Evolutionary conservation across 2,888 invertebrate species (phyloP).

Genomic region (Eupithecia vulgata): DNA sequence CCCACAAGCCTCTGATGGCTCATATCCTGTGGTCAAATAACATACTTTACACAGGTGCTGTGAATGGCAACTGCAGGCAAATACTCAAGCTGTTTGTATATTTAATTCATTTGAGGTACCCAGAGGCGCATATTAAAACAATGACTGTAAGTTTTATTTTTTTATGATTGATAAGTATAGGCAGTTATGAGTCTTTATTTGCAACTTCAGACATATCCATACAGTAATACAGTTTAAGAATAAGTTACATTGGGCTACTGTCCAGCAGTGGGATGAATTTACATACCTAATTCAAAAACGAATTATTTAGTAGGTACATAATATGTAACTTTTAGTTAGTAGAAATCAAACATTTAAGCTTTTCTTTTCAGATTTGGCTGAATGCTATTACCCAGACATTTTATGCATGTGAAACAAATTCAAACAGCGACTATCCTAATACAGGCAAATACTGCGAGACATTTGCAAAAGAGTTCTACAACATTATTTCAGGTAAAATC

Average conservation of each 20-base stretch:
- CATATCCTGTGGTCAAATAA: slow-evolving; percentile 69
- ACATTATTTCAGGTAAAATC: slow-evolving; percentile 63
- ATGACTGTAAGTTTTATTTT: slow-evolving; percentile 61
- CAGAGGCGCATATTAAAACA: slow-evolving; percentile 64
- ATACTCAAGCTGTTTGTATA: slow-evolving; percentile 68
- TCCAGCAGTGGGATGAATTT: too few relatives aligned
- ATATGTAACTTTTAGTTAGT: too few relatives aligned
- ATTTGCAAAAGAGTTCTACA: slow-evolving; percentile 69
- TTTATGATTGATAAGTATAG: not conserved
- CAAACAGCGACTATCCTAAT: slow-evolving; percentile 70
- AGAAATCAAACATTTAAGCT: not conserved
- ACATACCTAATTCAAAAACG: too few relatives aligned
- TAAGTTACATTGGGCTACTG: too few relatives aligned
- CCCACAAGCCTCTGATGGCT: slow-evolving; percentile 71
- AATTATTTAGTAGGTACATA: too few relatives aligned
- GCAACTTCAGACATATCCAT: too few relatives aligned
- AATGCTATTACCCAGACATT: slow-evolving; percentile 69
- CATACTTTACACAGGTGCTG: slow-evolving; percentile 63
- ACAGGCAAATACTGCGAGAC: slow-evolving; percentile 60
- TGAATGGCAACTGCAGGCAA: slow-evolving; percentile 66
- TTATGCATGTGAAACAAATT: slow-evolving; percentile 68
- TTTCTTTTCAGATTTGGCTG: slow-evolving; percentile 66
- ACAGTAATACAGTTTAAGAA: too few relatives aligned
- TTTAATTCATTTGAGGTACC: slow-evolving; percentile 69
- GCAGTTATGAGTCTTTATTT: too few relatives aligned